A percentile compares a stretch with the other conserved stretches of the same genome.
These are phyloP conservation scores for Trichomycterus rosablanca DNA, from an alignment of 2,113 vertebrate species.

Conservation along the genomic window DNA sequence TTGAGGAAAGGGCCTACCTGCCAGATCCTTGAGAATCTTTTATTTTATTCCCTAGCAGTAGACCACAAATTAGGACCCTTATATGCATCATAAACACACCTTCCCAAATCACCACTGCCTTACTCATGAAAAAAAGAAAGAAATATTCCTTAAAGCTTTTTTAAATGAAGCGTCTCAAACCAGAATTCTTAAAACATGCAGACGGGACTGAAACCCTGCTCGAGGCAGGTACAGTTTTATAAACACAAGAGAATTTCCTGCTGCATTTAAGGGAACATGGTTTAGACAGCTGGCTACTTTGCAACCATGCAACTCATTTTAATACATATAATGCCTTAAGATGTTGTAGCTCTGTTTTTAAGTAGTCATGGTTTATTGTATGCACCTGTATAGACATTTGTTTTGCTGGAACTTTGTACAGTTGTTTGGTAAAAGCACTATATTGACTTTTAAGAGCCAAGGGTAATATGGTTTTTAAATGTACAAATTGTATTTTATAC, in stretches of 20 bases:
- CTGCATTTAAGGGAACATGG: constrained; percentile 19
- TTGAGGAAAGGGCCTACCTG: no score
- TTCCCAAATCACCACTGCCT: neutral
- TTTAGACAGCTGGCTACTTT: constrained; percentile 46
- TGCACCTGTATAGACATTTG: constrained; percentile 51
- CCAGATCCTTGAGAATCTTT: no score
- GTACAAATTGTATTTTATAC: constrained; percentile 81
- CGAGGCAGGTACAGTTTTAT: neutral
- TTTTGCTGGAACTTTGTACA: constrained; percentile 65
- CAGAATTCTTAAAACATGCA: neutral
- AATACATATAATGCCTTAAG: constrained; percentile 54
- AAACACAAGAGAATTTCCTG: neutral
- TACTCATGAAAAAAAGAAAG: neutral
- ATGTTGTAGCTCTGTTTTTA: constrained; percentile 57
- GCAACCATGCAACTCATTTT: constrained; percentile 46
- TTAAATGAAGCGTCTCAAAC: no score
- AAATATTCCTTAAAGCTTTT: no score
- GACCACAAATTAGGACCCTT: no score
- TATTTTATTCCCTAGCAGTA: no score
- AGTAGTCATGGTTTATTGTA: no score
- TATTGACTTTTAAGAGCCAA: constrained; percentile 65
- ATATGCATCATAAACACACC: no score
- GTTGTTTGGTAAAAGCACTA: constrained; percentile 67
- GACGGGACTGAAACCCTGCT: constrained; percentile 5
- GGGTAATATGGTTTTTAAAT: constrained; percentile 69